Evolutionary conservation across 2,797 vertebrate species (phyloP), one percentile per base, ranked within the genome.

Genomic region (Sebastes alutus): DNA sequence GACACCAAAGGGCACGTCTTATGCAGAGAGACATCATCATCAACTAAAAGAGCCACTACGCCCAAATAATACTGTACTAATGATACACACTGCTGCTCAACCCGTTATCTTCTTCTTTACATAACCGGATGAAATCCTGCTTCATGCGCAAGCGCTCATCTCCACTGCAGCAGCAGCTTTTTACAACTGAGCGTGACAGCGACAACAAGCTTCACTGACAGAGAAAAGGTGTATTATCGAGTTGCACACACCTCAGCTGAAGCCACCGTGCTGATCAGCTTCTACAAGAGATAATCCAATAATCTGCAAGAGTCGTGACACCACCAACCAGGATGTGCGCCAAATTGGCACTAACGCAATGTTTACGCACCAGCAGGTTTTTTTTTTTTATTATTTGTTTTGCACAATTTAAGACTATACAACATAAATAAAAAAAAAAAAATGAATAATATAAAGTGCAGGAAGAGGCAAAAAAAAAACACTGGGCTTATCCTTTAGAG

Each of bases 131-230:
- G 29, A 27, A 75, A 64, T 38, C 59, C 69, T 72, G 80, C 49
- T 29, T 49, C 54, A 27, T 54, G 90, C 92, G 92, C 92, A 93
- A 49, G 90, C 90, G 93, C 91, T 33, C 77, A 27, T 30, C 69
- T 67, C 66, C 90, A 82, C 90, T 93, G 93, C 93, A 87, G 89
- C 88, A 88, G 80, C 84, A 38, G 35, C 35, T 38, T 69, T 23
- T 20, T 5, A 62, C 52, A 23, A 27, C 29, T 11, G 63, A 80
- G 23, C 77, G 2, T 22, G 62, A 61, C 72, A 35, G 55, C 71
- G 3, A 65, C 16, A 42, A 76, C 78, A 65, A 75, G 69, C 13
- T 79, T 30, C 38, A 66, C 14, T 60, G 64, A 62, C 46, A 74
- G 54, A 69, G 29, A 42, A 42, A 42, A 71, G 2, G 22, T 73